phyloP scores from a whole-genome alignment of 2,797 vertebrate species.

The Eulemur mongoz region DNA sequence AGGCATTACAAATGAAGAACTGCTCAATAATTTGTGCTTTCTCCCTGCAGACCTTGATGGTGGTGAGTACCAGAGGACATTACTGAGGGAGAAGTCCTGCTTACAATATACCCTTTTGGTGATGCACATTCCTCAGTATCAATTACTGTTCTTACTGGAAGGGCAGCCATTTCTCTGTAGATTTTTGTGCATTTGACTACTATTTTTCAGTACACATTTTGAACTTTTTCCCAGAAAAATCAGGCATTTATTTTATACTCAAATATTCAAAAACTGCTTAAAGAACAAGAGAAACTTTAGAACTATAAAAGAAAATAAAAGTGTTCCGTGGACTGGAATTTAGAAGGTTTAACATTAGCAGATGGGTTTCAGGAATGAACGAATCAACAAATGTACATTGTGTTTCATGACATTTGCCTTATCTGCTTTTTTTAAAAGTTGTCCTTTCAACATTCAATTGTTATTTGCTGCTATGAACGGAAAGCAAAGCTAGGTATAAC shows the following conservation, averaged over 20 bases:
- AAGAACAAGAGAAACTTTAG: neutral
- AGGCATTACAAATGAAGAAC: neutral
- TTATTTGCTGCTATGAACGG: neutral
- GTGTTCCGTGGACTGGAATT: neutral
- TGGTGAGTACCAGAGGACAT: neutral
- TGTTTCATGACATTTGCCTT: neutral
- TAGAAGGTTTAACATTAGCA: neutral
- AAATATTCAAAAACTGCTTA: constrained; percentile 28
- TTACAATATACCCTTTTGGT: neutral
- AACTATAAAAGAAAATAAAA: neutral
- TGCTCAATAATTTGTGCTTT: neutral
- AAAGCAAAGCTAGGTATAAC: neutral
- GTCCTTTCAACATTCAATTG: neutral
- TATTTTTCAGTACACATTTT: neutral
- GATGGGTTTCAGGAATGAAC: neutral
- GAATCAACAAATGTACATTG: neutral
- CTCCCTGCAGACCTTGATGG: neutral
- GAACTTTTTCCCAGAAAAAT: neutral
- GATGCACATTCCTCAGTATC: neutral
- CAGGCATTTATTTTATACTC: neutral
- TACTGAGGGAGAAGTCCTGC: neutral
- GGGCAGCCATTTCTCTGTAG: neutral
- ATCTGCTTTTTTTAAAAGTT: neutral
- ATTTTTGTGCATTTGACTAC: neutral
- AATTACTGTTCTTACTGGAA: neutral